Conservation (phyloP, 2,888 invertebrate species). For the Parelbella ahira region DNA sequence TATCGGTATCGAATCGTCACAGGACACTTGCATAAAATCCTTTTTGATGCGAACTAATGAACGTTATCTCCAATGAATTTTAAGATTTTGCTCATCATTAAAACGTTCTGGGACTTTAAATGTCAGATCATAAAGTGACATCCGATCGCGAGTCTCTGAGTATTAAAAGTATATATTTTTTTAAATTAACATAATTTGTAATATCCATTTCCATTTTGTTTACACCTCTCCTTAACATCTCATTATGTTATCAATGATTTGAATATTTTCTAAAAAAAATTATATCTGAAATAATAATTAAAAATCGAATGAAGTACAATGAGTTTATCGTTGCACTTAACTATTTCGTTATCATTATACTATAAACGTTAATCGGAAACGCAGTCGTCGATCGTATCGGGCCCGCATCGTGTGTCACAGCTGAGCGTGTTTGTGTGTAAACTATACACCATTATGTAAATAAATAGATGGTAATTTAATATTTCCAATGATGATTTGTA, state of each 20-base stretch:
- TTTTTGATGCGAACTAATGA: slow-evolving; percentile 16
- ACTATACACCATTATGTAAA: slow-evolving; percentile 31
- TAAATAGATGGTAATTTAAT: slow-evolving; percentile 32
- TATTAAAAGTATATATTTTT: neutral
- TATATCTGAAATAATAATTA: no score
- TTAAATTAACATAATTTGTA: no score
- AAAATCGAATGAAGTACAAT: slow-evolving; percentile 6
- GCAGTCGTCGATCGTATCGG: slow-evolving; percentile 7
- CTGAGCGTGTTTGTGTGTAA: slow-evolving; percentile 1
- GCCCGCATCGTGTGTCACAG: slow-evolving; percentile 12
- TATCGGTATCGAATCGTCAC: slow-evolving; percentile 31
- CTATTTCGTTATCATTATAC: slow-evolving; percentile 1
- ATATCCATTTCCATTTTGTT: no score
- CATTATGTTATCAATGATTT: neutral
- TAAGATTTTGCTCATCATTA: slow-evolving; percentile 13
- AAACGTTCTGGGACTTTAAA: neutral
- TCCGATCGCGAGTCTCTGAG: neutral
- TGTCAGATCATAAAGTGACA: slow-evolving; percentile 8
- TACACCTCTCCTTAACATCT: no score
- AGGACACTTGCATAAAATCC: slow-evolving; percentile 18
- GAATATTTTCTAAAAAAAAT: neutral
- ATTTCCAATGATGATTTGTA: slow-evolving; percentile 34
- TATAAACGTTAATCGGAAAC: slow-evolving; percentile 9
- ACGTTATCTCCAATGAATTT: slow-evolving; percentile 11
- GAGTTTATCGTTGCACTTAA: neutral